Evolutionary conservation across 2,797 vertebrate species (phyloP), one percentile per base, ranked within the genome.

Genomic region (Acrossocheilus fasciatus): DNA sequence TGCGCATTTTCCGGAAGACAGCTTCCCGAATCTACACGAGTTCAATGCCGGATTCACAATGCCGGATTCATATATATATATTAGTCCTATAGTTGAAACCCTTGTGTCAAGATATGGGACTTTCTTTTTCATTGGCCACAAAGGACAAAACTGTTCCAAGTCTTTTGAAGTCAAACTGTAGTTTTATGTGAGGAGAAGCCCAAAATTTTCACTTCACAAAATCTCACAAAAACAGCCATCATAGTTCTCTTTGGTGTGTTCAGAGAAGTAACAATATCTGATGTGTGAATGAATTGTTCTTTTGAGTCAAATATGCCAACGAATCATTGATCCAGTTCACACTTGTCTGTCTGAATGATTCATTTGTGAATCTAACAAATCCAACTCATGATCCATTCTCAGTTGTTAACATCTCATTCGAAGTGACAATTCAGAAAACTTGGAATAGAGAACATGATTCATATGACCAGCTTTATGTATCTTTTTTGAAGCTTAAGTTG

Each of bases 271-370:
- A 26, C 30, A 30, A 30, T 30, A 30, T 30, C 30, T 77, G 75
- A 20, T 77, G 52, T 11, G 18, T 39, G 11, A 59, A 39, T 39
- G 6, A 57, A 77, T 57, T 18, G 0, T 6, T 36, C 18, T 10
- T 41, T 59, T 59, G 75, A 59, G 52, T 41, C 52, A 59, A 41
- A 41, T 17, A 78, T 59, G 12, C 36, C 52, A 41, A 15, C 15
- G 10, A 77, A 77, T 57, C 52, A 77, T 57, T 77, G 52, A 59
- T 59, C 11, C 52, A 59, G 20, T 77, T 59, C 20, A 77, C 75
- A 57, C 20, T 10, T 54, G 50, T 77, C 11, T 15, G 12, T 77
- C 11, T 15, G 12, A 57, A 59, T 59, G 34, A 59, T 77, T 59
- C 1, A 77, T 77, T 77, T 7, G 20, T 39, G 6, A 23, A 77